Percentiles rank a stretch among this genome's conserved stretches.
Conservation (phyloP, 2,888 invertebrate species). For the Lydus trimaculatus region DNA sequence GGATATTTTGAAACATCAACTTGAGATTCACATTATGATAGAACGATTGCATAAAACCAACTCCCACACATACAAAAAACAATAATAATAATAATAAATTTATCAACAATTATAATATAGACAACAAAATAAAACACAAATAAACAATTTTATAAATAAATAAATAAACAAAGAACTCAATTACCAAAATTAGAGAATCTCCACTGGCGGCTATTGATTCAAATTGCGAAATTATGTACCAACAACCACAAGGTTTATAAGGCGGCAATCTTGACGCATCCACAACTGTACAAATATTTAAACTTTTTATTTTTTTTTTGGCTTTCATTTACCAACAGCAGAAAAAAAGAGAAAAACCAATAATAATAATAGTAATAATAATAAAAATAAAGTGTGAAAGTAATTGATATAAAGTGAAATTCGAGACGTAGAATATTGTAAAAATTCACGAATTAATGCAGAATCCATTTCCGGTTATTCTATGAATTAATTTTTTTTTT, state of each 20-base stretch:
- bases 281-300: neutral
- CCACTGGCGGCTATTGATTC: neutral
- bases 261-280: neutral
- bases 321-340: neutral
- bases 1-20: neutral
- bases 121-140: no score
- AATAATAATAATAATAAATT: neutral
- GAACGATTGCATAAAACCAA: conserved; percentile 1
- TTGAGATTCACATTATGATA: neutral
- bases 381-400: conserved; percentile 1
- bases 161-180: neutral
- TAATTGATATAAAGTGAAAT: conserved; percentile 3
- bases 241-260: neutral
- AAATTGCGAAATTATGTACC: neutral
- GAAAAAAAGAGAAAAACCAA: neutral
- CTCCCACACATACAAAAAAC: neutral
- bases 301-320: neutral
- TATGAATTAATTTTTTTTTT: neutral
- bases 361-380: neutral
- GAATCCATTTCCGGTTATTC: neutral
- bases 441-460: neutral
- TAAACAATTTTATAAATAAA: no score
- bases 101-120: neutral
- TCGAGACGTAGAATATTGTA: neutral
- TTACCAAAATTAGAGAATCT: neutral